phyloP scores from a whole-genome alignment of 1,140 invertebrate species.

The Anastatus disparis region DNA sequence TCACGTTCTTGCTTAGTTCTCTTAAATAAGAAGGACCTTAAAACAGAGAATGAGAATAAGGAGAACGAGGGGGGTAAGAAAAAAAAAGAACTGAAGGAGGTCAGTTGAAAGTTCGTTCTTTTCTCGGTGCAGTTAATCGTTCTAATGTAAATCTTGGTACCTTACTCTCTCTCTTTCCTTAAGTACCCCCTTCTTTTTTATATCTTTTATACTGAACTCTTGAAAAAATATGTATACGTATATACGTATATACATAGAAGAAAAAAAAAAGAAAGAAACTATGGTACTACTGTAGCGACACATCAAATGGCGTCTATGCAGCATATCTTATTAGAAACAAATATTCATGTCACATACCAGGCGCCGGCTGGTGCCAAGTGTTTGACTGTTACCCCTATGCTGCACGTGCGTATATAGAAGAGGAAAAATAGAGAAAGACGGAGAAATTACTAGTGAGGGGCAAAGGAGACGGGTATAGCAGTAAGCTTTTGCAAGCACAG shows the following conservation, averaged over 20 bases:
- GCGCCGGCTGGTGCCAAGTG: constrained; percentile 67
- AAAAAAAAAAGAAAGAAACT: constrained; percentile 20
- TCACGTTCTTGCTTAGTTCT: neutral
- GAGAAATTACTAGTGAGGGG: neutral
- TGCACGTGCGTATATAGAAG: constrained; percentile 58
- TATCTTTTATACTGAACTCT: too few relatives aligned
- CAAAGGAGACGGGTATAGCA: constrained; percentile 20
- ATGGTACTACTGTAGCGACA: constrained; percentile 20
- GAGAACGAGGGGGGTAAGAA: neutral
- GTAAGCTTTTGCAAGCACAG: neutral
- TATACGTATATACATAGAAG: too few relatives aligned
- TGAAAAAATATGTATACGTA: too few relatives aligned
- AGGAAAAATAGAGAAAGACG: neutral
- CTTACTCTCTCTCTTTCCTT: neutral
- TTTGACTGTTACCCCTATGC: constrained; percentile 62
- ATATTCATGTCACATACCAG: constrained; percentile 68
- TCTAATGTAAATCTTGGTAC: constrained; percentile 49
- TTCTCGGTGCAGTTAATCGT: constrained; percentile 47
- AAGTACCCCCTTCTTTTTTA: too few relatives aligned
- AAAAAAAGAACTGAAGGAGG: neutral
- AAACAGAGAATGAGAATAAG: neutral
- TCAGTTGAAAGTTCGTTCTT: constrained; percentile 29
- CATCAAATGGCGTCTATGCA: constrained; percentile 59
- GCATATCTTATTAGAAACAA: constrained; percentile 68
- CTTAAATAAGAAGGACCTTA: constrained; percentile 3